Base-by-base conservation (phyloP, 2,113 vertebrate genomes). In the Trogon surrucura region DNA sequence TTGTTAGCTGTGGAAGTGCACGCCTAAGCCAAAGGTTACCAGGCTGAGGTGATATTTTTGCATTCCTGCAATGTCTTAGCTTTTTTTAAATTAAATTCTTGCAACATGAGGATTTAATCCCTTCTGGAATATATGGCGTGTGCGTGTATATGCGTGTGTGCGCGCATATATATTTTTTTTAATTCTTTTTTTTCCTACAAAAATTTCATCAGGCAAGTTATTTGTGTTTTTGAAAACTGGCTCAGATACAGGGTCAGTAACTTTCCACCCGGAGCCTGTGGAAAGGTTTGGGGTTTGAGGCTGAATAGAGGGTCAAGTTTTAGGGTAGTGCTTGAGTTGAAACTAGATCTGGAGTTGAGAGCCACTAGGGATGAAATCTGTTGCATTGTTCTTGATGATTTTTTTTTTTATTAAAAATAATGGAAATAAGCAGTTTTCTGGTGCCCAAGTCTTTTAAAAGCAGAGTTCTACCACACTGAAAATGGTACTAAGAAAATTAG, bases 101-200 rank as follows among this genome's bases (percentile, higher is more conserved):
- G 95, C 91, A 94, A 95, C 96, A 96, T 96, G 96, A 97, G 95
- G 94, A 96, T 96, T 97, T 96, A 96, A 93, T 97, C 93, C 93
- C 77, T 96, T 78, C 93, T 84, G 74, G 80, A 96, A 16, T 95
- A 89, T 78, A 92, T 7, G 6, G 83, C 0, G 9, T 1, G 60
- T 21, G 58, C 36, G 51, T 45, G 13, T 12, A 5, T 27, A 20
- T 11, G 8, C 4, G 27, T 26, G 2, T 5, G 10, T 7, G 14
- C n/a, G 21, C 19, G 0, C 16, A 2, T 58, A 4, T 67, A 25
- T 48, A n/a, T 50, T 8, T 75, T 5, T 74, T 8, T 23, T 36
- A 36, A 7, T 64, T 22, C 25, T 56, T 73, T 57, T 74, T 58
- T 8, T 2, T 3, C 21, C 90, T 79, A 79, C 94, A 94, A 88